phyloP scores from a whole-genome alignment of 1,140 invertebrate genomes.

The Oncopodura yosiiana region DNA sequence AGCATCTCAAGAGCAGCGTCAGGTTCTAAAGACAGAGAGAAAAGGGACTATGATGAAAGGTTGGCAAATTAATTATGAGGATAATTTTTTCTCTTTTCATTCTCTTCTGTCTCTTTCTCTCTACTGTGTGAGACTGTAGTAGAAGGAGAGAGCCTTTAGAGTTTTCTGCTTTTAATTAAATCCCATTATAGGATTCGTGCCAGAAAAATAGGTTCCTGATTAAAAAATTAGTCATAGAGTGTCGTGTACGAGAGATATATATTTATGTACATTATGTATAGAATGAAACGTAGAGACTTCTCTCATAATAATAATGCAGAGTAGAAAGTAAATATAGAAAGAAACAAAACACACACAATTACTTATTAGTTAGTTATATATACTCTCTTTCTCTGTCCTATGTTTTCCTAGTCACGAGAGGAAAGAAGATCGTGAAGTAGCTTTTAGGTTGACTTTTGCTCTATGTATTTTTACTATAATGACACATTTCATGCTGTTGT shows the following conservation, averaged over 20 bases:
- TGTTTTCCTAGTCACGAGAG: neutral
- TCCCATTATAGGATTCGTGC: slow-evolving; percentile 36
- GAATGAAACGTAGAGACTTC: slow-evolving; percentile 3
- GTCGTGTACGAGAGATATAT: too few relatives aligned
- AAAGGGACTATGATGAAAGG: slow-evolving; percentile 35
- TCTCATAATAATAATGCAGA: slow-evolving; percentile 10
- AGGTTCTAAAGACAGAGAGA: too few relatives aligned
- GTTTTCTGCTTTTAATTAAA: slow-evolving; percentile 38
- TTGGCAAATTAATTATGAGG: slow-evolving; percentile 37
- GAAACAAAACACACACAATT: neutral
- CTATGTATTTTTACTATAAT: too few relatives aligned
- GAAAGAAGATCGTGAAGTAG: slow-evolving; percentile 7
- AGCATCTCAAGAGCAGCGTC: too few relatives aligned
- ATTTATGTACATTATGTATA: too few relatives aligned
- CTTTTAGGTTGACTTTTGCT: too few relatives aligned
- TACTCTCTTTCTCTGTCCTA: neutral
- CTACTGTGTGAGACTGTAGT: slow-evolving; percentile 31
- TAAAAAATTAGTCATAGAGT: slow-evolving; percentile 36
- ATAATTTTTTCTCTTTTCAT: slow-evolving; percentile 29
- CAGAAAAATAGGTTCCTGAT: slow-evolving; percentile 37
- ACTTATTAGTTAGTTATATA: too few relatives aligned
- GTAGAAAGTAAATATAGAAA: neutral
- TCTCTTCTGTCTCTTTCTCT: slow-evolving; percentile 10
- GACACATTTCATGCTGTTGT: too few relatives aligned
- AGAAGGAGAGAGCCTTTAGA: too few relatives aligned